phyloP scores from a whole-genome alignment of 2,888 invertebrate genomes.

The Xanthia icteritia region DNA sequence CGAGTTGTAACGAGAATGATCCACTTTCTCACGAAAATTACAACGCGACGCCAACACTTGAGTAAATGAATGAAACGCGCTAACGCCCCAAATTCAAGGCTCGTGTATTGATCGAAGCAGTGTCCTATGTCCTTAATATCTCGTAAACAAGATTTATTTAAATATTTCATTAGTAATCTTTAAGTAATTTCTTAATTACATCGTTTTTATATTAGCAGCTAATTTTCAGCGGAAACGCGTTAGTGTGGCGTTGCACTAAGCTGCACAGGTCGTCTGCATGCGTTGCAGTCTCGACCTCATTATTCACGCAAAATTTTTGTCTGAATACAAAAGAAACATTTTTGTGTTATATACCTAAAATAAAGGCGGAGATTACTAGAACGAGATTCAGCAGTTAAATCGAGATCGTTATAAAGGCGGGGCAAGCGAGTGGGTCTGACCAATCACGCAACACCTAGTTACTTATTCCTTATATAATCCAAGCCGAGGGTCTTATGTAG shows the following conservation, averaged over 20 bases:
- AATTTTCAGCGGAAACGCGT: neutral
- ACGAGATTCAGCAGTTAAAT: constrained; percentile 74
- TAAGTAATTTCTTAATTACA: neutral
- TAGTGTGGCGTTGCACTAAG: neutral
- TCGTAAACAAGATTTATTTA: too few relatives aligned
- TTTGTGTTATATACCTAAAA: constrained; percentile 36
- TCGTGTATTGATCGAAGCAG: constrained; percentile 33
- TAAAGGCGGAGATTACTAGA: constrained; percentile 65
- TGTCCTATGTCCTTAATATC: neutral
- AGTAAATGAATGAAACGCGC: constrained; percentile 8
- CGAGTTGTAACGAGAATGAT: neutral
- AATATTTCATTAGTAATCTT: neutral
- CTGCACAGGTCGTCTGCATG: constrained; percentile 19
- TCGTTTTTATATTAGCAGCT: neutral
- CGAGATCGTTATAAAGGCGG: constrained; percentile 85
- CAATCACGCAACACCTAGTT: constrained; percentile 80
- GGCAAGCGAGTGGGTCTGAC: constrained; percentile 75
- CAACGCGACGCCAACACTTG: neutral
- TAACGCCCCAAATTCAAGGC: constrained; percentile 44
- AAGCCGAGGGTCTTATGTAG: constrained; percentile 68
- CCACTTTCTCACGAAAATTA: neutral
- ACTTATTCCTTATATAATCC: constrained; percentile 76
- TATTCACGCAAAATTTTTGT: neutral
- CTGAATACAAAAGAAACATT: neutral
- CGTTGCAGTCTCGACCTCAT: neutral